These are phyloP conservation scores for Cyphomyrus discorhynchus DNA, from an alignment of 2,113 vertebrate genomes.

Conservation along the genomic window DNA sequence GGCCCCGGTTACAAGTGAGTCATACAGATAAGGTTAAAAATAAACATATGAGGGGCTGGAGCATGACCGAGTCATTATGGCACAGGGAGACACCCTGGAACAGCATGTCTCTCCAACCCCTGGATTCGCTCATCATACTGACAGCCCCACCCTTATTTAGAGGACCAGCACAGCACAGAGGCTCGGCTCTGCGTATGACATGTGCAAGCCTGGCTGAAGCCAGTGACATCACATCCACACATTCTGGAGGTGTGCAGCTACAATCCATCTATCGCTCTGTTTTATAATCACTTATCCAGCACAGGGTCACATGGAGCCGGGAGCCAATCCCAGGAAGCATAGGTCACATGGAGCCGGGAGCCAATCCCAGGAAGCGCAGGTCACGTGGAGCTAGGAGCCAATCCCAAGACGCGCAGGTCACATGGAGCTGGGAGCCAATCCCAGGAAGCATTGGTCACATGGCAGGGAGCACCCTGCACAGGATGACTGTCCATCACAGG, in stretches of 20 bases:
- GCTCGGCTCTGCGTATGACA: background rate
- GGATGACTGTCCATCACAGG: background rate
- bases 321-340: background rate
- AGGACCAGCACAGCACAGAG: background rate
- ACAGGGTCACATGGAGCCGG: background rate
- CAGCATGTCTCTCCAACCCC: background rate
- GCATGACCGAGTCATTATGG: background rate
- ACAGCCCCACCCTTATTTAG: background rate
- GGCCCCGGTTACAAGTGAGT: background rate
- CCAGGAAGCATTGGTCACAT: background rate
- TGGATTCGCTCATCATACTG: background rate
- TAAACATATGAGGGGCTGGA: background rate
- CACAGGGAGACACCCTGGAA: background rate
- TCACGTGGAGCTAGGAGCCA: background rate
- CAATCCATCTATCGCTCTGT: background rate
- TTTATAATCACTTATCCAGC: background rate
- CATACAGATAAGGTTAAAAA: background rate
- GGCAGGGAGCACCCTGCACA: background rate
- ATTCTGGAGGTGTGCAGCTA: background rate
- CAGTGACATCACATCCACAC: background rate
- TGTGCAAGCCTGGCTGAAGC: background rate
- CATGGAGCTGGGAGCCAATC: background rate
- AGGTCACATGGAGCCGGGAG: background rate
- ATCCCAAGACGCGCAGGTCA: background rate
- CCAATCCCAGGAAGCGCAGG: background rate